Evolutionary conservation across 2,888 invertebrate genomes (phyloP), one percentile per base, ranked within the genome.

Genomic region (Papilio protenor): DNA sequence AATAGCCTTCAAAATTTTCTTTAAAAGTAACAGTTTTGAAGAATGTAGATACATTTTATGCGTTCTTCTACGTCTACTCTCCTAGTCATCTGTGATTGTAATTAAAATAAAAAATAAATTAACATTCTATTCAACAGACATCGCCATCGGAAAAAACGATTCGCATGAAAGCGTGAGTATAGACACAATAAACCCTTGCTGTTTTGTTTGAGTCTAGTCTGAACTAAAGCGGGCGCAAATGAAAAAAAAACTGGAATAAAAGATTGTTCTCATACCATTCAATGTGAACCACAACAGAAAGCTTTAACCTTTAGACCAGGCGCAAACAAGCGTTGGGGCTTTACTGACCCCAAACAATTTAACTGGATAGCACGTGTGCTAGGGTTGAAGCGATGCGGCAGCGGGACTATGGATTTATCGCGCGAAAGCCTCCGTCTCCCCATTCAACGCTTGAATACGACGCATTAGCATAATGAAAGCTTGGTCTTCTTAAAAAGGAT

Each of bases 401-500:
- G 55, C 70, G 47, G 66, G 45, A 69, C 66, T 78, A 74, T 69
- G 47, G 55, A 74, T 74, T 77, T 77, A 77, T 70, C 77, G 69
- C 61, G 27, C 71, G 61, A 75, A 75, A 78, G 78, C 78, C 71
- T 75, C 64, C 23, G 77, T 70, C 70, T 52, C 77, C 21, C 64
- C 55, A 75, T 75, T 72, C 70, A 78, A n/a, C 52, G 71, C 71
- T 77, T 75, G 75, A 75, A 78, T 78, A 64, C 70, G 49, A 70
- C 61, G 77, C 77, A 78, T 78, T 78, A 75, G 71, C 75, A 77
- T 78, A 78, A 78, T 78, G 78, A 78, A 75, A 75, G 71, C 78
- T 52, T 55, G 77, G 71, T 75, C 66, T 72, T 73, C 75, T 73
- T 71, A 71, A 75, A 78, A 75, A 75, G 77, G 77, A 74, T 74